Base-by-base conservation (phyloP, 2,797 vertebrate genomes). In the Mormyrus hasselquistii region DNA sequence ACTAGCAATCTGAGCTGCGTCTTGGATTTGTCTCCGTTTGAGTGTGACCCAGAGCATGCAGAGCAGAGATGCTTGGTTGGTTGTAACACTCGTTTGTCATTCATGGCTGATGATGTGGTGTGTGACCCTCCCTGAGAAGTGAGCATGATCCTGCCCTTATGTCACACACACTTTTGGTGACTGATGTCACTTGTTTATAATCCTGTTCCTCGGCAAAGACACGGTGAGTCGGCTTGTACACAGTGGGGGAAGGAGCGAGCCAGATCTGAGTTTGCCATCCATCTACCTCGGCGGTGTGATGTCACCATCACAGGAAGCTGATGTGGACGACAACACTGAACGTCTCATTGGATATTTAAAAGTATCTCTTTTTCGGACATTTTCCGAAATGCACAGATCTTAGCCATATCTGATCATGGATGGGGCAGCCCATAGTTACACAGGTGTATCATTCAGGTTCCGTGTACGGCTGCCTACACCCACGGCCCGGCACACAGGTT, bases 401-500 rank as follows among this genome's bases (percentile, higher is more conserved):
- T 49, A 25, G 19, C 47, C n/a, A 12, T 84, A 25, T 84, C 16
- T 47, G 38, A 16, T 25, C 5, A 50, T 25, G 6, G 7, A 50
- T 22, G 0, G 47, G n/a, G n/a, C 44, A 49, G 82, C 47, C 3
- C 44, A 3, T 84, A 9, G 41, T 84, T 49, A 84, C 19, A 4
- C 79, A 49, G 12, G 9, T 22, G 4, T 49, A n/a, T 22, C 19
- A 84, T 84, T 41, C 73, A 79, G 34, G 38, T 1, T 79, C 16
- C 0, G 1, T 8, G 6, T 44, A 79, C 2, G 6, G 73, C 5
- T 8, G 57, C 41, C 16, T 9, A 29, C 25, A 83, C 3, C 3
- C 16, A 16, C 19, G 10, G n/a, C 38, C 10, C 22, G 34, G 88
- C 88, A 92, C 94, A 19, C 92, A 93, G 92, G 79, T 89, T 88